Percentiles rank a stretch among this genome's conserved stretches.
These are phyloP conservation scores for Ariopsis seemanni DNA, from an alignment of 2,113 vertebrate species.

Conservation along the genomic window DNA sequence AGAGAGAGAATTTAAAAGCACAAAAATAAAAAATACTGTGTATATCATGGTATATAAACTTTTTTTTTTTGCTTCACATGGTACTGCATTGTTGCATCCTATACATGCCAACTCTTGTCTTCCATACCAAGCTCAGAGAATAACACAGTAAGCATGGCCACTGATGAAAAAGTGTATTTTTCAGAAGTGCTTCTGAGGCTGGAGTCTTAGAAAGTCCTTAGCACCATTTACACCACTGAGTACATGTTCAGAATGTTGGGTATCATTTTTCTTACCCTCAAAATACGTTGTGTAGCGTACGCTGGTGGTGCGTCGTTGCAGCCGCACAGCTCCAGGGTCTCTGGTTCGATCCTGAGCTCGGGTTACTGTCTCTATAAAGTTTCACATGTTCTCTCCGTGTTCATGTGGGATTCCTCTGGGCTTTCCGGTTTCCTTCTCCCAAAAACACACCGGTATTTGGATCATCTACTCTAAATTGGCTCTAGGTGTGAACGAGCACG, in stretches of 20 bases:
- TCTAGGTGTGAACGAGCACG: background rate
- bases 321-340: background rate
- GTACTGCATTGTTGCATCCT: background rate
- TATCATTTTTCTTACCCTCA: background rate
- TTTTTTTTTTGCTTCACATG: background rate
- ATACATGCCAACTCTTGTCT: conserved; percentile 39
- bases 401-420: background rate
- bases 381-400: background rate
- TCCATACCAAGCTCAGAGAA: background rate
- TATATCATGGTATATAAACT: conserved; percentile 57
- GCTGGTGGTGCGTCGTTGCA: background rate
- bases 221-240: background rate
- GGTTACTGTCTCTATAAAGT: background rate
- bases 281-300: background rate
- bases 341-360: background rate
- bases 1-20: background rate
- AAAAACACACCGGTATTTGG: background rate
- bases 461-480: background rate
- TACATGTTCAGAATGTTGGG: background rate
- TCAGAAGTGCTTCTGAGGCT: background rate
- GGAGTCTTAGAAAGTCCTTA: background rate
- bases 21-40: conserved; percentile 64
- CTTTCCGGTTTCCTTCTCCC: background rate
- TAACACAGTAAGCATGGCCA: background rate
- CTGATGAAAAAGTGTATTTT: background rate